Conservation (phyloP, 2,797 vertebrate genomes). For the Poeciliopsis turneri region DNA sequence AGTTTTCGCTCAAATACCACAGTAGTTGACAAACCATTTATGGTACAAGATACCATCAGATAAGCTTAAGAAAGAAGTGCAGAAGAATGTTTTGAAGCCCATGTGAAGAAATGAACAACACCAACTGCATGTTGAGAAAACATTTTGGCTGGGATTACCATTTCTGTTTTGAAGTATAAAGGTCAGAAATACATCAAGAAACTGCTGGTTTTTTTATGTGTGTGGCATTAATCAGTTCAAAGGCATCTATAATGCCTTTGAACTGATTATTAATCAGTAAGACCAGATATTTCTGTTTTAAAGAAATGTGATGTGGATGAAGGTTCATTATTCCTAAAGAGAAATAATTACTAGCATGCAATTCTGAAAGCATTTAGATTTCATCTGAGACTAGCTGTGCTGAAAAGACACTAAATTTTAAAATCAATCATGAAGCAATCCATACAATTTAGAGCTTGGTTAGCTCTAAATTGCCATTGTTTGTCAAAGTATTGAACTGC, state of each 20-base stretch:
- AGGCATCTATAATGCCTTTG: not conserved
- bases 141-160: not conserved
- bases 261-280: not conserved
- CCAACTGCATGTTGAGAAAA: not conserved
- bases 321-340: not conserved
- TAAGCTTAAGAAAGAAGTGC: too few relatives aligned
- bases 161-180: not conserved
- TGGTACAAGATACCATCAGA: not conserved
- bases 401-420: not conserved
- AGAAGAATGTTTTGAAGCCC: too few relatives aligned
- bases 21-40: slow-evolving; percentile 2
- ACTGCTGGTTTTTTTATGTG: not conserved
- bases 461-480: not conserved
- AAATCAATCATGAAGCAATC: not conserved
- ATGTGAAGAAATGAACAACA: not conserved
- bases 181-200: not conserved
- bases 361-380: not conserved
- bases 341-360: not conserved
- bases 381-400: not conserved
- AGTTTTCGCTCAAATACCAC: not conserved
- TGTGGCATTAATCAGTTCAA: not conserved
- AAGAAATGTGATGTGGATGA: not conserved
- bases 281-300: not conserved
- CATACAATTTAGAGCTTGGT: not conserved
- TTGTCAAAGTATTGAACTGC: not conserved